These are phyloP conservation scores for Epirrhoe alternata DNA, from an alignment of 2,888 invertebrate species.

Conservation along the genomic window DNA sequence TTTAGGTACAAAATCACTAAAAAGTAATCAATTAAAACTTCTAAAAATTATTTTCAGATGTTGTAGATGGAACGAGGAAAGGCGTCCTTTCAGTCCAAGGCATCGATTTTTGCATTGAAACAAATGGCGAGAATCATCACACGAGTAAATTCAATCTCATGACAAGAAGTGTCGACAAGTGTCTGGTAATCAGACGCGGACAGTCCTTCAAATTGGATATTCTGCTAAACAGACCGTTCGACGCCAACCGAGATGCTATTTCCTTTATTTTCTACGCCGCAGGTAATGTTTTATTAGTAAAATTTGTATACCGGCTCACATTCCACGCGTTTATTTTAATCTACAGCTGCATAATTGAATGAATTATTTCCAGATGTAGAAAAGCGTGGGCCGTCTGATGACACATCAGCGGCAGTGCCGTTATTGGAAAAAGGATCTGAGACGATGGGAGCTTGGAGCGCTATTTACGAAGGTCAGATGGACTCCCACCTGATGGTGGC, in stretches of 20 bases:
- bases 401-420: constrained; percentile 91
- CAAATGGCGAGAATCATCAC: constrained; percentile 91
- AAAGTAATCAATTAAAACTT: background rate
- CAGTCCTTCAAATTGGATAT: constrained; percentile 91
- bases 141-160: constrained; percentile 92
- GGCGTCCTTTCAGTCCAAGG: constrained; percentile 88
- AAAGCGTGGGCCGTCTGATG: constrained; percentile 92
- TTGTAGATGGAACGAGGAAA: constrained; percentile 75
- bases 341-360: constrained; percentile 42
- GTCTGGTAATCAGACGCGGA: constrained; percentile 92
- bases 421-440: constrained; percentile 87
- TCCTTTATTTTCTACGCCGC: constrained; percentile 93
- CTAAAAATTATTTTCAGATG: constrained; percentile 60
- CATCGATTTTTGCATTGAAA: constrained; percentile 89
- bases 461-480: constrained; percentile 88
- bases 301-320: constrained; percentile 33
- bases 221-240: constrained; percentile 90
- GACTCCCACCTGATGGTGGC: constrained; percentile 87
- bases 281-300: constrained; percentile 82
- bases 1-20: background rate
- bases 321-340: constrained; percentile 45
- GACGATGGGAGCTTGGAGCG: constrained; percentile 89
- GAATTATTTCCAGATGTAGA: constrained; percentile 85
- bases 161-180: constrained; percentile 84
- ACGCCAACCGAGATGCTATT: constrained; percentile 90